Percentiles rank a stretch among this genome's conserved stretches.
phyloP scores from a whole-genome alignment of 2,113 vertebrate genomes.

The Scalopus aquaticus region DNA sequence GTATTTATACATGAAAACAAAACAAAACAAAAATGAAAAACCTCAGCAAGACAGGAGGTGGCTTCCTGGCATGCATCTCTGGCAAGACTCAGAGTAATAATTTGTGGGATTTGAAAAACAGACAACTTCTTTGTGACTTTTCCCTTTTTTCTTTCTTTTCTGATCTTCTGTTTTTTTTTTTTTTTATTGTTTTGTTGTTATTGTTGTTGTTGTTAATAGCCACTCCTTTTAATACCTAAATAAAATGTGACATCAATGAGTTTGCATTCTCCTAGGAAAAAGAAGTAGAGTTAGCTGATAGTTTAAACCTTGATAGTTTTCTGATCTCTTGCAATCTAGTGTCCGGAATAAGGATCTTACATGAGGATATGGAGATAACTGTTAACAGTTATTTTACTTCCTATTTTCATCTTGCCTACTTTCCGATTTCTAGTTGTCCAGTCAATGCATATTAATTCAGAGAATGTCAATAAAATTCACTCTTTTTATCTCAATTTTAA shows the following conservation, averaged over 20 bases:
- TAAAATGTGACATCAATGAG: not conserved
- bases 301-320: not conserved
- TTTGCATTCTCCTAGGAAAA: not conserved
- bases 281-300: not conserved
- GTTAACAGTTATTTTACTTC: not conserved
- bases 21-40: not conserved
- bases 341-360: not conserved
- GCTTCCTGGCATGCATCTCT: not conserved
- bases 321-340: not conserved
- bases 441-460: not conserved
- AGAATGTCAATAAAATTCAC: not conserved
- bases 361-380: accelerated
- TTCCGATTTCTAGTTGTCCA: not conserved
- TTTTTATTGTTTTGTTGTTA: not conserved
- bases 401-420: not conserved
- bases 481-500: not conserved
- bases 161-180: not conserved
- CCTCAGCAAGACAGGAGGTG: not conserved
- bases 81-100: not conserved
- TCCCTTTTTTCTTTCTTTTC: not conserved
- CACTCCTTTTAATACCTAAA: not conserved
- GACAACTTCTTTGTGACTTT: not conserved
- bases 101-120: not conserved
- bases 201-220: no score
- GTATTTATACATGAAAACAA: not conserved